These are phyloP conservation scores for Habroteleia sp. DNA, from an alignment of 2,888 invertebrate species.

Conservation along the genomic window DNA sequence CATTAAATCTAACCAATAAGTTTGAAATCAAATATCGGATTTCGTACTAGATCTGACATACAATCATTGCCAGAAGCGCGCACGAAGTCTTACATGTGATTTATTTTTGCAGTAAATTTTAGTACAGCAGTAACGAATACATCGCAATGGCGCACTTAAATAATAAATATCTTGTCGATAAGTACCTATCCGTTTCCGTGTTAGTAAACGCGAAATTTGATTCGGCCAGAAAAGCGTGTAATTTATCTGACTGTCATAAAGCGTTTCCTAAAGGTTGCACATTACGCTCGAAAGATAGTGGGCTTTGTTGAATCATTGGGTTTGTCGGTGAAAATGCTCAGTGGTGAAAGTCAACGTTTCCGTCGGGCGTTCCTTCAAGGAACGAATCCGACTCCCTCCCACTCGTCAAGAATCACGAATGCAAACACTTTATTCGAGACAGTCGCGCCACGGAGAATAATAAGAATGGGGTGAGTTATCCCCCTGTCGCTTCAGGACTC, in stretches of 20 bases:
- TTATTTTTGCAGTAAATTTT: too few relatives aligned
- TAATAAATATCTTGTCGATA: too few relatives aligned
- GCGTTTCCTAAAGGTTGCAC: slow-evolving; percentile 42
- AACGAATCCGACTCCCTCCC: slow-evolving; percentile 45
- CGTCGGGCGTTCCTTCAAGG: slow-evolving; percentile 47
- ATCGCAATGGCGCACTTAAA: too few relatives aligned
- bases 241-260: slow-evolving; percentile 55
- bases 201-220: slow-evolving; percentile 8
- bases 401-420: slow-evolving; percentile 63
- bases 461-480: slow-evolving; percentile 62
- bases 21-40: too few relatives aligned
- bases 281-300: slow-evolving; percentile 45
- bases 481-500: slow-evolving; percentile 61
- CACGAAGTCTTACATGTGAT: too few relatives aligned
- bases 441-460: slow-evolving; percentile 64
- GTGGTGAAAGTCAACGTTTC: slow-evolving; percentile 53
- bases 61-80: too few relatives aligned
- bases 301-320: slow-evolving; percentile 55
- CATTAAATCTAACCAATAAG: too few relatives aligned
- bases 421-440: slow-evolving; percentile 66
- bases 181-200: too few relatives aligned
- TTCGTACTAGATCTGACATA: too few relatives aligned
- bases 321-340: slow-evolving; percentile 52
- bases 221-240: slow-evolving; percentile 45
- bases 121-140: too few relatives aligned